Percentiles rank a stretch among this genome's conserved stretches.
phyloP scores from a whole-genome alignment of 1,140 invertebrate genomes.

The Contarinia nasturtii region DNA sequence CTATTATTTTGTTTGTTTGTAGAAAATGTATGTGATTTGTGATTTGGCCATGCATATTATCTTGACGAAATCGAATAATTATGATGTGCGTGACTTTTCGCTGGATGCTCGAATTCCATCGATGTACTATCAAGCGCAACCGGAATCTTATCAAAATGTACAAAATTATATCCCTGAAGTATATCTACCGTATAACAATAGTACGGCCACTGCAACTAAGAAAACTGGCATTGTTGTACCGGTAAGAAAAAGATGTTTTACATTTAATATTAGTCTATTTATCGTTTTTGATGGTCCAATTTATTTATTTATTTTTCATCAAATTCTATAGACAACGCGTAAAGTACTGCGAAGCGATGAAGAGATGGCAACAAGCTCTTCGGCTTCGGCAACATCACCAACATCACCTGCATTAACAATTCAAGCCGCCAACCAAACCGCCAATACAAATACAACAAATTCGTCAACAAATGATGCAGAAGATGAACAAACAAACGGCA shows the following conservation, averaged over 20 bases:
- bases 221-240: background rate
- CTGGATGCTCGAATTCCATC: constrained; percentile 65
- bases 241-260: background rate
- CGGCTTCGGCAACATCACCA: too few species aligned
- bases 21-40: constrained; percentile 94
- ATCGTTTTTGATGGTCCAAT: too few species aligned
- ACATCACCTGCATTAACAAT: too few species aligned
- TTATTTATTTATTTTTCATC: too few species aligned
- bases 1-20: constrained; percentile 16
- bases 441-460: too few species aligned
- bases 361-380: too few species aligned
- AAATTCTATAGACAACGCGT: too few species aligned
- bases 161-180: constrained; percentile 40
- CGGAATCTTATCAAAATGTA: constrained; percentile 48
- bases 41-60: constrained; percentile 83
- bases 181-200: constrained; percentile 24
- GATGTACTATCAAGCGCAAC: constrained; percentile 62
- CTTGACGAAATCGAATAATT: constrained; percentile 65
- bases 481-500: too few species aligned
- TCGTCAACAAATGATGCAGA: too few species aligned
- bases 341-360: too few species aligned
- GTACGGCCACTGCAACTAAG: background rate
- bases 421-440: too few species aligned
- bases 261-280: too few species aligned
- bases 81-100: constrained; percentile 76